phyloP scores from a whole-genome alignment of 2,797 vertebrate genomes.

The Hippopotamyrus pictus region DNA sequence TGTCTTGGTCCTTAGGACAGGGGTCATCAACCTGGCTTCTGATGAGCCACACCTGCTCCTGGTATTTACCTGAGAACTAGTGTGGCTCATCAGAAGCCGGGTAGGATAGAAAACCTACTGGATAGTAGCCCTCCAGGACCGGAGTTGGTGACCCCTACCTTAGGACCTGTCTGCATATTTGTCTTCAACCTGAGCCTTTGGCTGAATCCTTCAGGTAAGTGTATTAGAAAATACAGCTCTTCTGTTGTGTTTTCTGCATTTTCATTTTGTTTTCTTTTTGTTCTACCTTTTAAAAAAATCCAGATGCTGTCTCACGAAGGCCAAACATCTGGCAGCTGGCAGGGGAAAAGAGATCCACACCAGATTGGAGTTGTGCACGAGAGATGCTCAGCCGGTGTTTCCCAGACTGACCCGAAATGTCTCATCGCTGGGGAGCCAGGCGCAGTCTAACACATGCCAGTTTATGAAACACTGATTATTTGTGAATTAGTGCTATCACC shows the following conservation, averaged over 20 bases:
- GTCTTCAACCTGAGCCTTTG: neutral
- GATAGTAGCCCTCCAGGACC: no score
- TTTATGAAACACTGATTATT: conserved; percentile 44
- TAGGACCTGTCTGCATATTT: neutral
- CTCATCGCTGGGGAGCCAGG: conserved; percentile 38
- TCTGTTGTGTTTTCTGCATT: conserved; percentile 61
- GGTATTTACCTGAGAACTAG: no score
- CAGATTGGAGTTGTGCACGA: conserved; percentile 54
- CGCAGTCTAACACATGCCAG: conserved; percentile 43
- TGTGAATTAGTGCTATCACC: conserved; percentile 42
- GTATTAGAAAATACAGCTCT: conserved; percentile 47
- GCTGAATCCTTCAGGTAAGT: conserved; percentile 5
- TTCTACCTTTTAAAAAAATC: conserved; percentile 63
- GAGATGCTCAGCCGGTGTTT: conserved; percentile 42
- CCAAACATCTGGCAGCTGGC: conserved; percentile 67
- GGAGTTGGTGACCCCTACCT: no score
- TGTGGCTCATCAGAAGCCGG: no score
- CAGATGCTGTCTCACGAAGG: conserved; percentile 51
- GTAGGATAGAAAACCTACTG: no score
- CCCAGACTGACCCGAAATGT: conserved; percentile 37
- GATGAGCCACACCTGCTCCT: no score
- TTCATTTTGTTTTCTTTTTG: conserved; percentile 44
- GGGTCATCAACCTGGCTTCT: no score
- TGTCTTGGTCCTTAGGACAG: neutral
- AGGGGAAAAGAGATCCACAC: conserved; percentile 55